Conservation (phyloP, 2,113 vertebrate species). For the Danionella cerebrum region DNA sequence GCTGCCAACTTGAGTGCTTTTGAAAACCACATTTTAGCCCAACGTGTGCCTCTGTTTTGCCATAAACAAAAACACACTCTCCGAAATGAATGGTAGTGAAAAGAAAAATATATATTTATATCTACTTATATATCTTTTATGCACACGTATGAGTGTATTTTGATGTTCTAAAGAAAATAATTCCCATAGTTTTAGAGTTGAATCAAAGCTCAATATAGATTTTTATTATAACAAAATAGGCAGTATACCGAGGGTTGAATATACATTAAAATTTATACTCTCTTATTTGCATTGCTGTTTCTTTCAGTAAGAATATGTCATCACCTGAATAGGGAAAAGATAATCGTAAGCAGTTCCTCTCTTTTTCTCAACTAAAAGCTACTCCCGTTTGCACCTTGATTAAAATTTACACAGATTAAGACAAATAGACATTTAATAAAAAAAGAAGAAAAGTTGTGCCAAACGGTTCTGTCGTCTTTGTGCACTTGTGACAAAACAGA, state of each 20-base stretch:
- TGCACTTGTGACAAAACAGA: slow-evolving; percentile 31
- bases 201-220: slow-evolving; percentile 88
- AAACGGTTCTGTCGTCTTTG: slow-evolving; percentile 16
- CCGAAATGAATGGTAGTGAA: slow-evolving; percentile 63
- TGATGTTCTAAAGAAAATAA: slow-evolving; percentile 78
- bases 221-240: slow-evolving; percentile 99
- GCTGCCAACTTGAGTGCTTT: slow-evolving; percentile 30
- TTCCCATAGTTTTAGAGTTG: slow-evolving; percentile 72
- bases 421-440: slow-evolving; percentile 48
- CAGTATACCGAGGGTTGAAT: slow-evolving; percentile 97
- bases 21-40: neutral
- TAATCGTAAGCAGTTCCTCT: slow-evolving; percentile 27
- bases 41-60: neutral
- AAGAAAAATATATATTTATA: slow-evolving; percentile 67
- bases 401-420: slow-evolving; percentile 48
- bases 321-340: slow-evolving; percentile 45
- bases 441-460: slow-evolving; percentile 35
- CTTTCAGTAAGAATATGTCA: slow-evolving; percentile 55
- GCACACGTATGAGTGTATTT: slow-evolving; percentile 59
- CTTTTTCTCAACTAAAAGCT: slow-evolving; percentile 46
- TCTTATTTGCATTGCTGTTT: slow-evolving; percentile 72
- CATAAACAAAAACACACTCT: slow-evolving; percentile 28
- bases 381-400: slow-evolving; percentile 60
- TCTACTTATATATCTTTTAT: slow-evolving; percentile 47
- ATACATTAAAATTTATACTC: slow-evolving; percentile 80